Evolutionary conservation across 2,113 vertebrate genomes (phyloP), one percentile per base, ranked within the genome.

Genomic region (Lagenorhynchus albirostris): DNA sequence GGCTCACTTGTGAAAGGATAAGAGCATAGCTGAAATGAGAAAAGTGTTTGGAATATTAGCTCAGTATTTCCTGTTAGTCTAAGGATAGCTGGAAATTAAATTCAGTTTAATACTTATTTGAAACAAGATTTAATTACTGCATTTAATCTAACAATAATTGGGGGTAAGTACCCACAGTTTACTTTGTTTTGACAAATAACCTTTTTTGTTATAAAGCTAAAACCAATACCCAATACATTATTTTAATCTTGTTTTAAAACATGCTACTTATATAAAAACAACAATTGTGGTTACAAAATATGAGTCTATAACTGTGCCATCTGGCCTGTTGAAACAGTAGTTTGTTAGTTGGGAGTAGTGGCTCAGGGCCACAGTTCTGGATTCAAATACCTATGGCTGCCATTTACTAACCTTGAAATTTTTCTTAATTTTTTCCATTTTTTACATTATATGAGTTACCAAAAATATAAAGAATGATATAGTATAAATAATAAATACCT

Each of bases 151-250:
- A 63, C 17, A 63, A 70, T 65, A 44, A 5, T 60, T 44, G 53
- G 47, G 8, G 21, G n/a, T 6, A 62, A 38, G 74, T 73, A 23
- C 6, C 4, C 17, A 83, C 38, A 71, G 79, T 86, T 94, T 86
- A 82, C 47, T 68, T 71, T 83, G 29, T 58, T 92, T 94, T 89
- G 53, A 8, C n/a, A 80, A 80, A 53, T 55, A 70, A 68, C 1
- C 10, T 84, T 92, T 92, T 89, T 95, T 85, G 36, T 68, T 70
- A 47, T 26, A 79, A 95, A 77, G 77, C 26, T 89, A 55, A 94
- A 95, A 68, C 5, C 21, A 58, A 23, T 41, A 10, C 13, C 89
- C 23, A 47, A 53, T 41, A 33, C 4, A 47, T 70, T 63, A 67
- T 63, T 76, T 94, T 74, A 62, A 73, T 71, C 31, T 63, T 70